Evolutionary conservation across 2,113 vertebrate species (phyloP).

Genomic region (Platichthys flesus): DNA sequence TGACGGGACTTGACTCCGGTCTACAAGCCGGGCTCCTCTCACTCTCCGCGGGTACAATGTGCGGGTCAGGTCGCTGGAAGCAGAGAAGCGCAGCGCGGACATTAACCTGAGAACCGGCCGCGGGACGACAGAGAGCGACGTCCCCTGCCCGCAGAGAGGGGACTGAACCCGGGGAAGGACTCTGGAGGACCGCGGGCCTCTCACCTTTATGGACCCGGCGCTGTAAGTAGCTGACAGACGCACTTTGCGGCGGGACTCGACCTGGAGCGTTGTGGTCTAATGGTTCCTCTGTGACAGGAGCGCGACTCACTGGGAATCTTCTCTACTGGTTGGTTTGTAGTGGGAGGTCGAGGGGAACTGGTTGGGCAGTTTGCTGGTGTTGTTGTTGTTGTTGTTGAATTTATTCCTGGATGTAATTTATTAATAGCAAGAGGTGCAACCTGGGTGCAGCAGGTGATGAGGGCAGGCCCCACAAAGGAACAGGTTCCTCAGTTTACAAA

Average conservation of each 20-base stretch:
- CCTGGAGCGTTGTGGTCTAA: too few relatives aligned
- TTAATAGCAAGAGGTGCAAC: slow-evolving; percentile 17
- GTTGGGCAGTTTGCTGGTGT: too few relatives aligned
- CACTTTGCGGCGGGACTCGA: not conserved
- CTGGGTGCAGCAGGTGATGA: slow-evolving; percentile 53
- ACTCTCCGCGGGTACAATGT: not conserved
- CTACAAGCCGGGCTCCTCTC: not conserved
- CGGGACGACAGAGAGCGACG: not conserved
- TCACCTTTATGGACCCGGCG: not conserved
- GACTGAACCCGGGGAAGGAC: not conserved
- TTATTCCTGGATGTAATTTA: not conserved
- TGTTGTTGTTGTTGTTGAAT: too few relatives aligned
- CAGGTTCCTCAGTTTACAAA: not conserved
- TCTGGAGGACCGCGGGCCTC: not conserved
- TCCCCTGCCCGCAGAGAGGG: not conserved
- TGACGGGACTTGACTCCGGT: not conserved
- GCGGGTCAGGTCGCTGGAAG: slow-evolving; percentile 16
- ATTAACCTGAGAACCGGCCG: not conserved
- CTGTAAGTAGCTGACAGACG: slow-evolving; percentile 49
- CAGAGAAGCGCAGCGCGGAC: not conserved
- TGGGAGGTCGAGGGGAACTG: slow-evolving; percentile 7
- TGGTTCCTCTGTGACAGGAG: too few relatives aligned
- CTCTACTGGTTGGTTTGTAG: too few relatives aligned
- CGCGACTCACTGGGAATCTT: too few relatives aligned
- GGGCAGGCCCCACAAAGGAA: not conserved